A percentile compares a stretch with the other conserved stretches of the same genome.
Evolutionary conservation across 2,888 invertebrate species (phyloP).

Genomic region (Uloborus plumipes): DNA sequence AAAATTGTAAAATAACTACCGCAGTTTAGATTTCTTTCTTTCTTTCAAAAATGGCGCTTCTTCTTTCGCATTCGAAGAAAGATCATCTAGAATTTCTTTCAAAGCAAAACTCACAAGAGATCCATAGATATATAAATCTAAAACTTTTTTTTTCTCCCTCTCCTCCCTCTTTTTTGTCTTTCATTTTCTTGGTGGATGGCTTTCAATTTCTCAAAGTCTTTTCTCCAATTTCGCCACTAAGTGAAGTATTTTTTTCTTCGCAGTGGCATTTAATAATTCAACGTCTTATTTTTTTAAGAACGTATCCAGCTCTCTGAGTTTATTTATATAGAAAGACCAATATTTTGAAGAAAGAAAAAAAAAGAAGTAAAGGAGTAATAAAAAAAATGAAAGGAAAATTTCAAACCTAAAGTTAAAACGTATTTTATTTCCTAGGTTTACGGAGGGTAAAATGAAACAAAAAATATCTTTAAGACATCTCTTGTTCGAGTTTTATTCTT

Average conservation of each 20-base stretch:
- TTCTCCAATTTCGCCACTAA: conserved; percentile 58
- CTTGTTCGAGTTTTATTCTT: neutral
- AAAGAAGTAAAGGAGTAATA: conserved; percentile 7
- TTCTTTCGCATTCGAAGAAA: neutral
- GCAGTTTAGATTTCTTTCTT: conserved; percentile 2
- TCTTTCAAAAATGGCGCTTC: neutral
- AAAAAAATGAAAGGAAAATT: conserved; percentile 10
- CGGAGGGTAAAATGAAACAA: conserved; percentile 14
- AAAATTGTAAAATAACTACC: conserved; percentile 5
- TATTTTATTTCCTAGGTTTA: conserved; percentile 48
- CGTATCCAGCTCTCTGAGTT: conserved; percentile 10
- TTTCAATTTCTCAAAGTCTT: conserved; percentile 61
- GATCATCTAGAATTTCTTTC: conserved; percentile 16
- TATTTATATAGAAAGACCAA: conserved; percentile 37
- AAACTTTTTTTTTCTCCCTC: conserved; percentile 19
- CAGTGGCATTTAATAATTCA: conserved; percentile 61
- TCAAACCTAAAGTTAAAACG: conserved; percentile 15
- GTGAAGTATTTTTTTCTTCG: conserved; percentile 49
- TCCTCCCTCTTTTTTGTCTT: conserved; percentile 40
- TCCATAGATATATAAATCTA: conserved; percentile 57
- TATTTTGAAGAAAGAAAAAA: conserved; percentile 16
- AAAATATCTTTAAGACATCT: neutral
- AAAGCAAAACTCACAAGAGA: conserved; percentile 39
- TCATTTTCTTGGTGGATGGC: conserved; percentile 42
- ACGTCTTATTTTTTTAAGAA: conserved; percentile 40